These are phyloP conservation scores for Ammospiza maritima DNA, from an alignment of 2,797 vertebrate species.

Conservation along the genomic window DNA sequence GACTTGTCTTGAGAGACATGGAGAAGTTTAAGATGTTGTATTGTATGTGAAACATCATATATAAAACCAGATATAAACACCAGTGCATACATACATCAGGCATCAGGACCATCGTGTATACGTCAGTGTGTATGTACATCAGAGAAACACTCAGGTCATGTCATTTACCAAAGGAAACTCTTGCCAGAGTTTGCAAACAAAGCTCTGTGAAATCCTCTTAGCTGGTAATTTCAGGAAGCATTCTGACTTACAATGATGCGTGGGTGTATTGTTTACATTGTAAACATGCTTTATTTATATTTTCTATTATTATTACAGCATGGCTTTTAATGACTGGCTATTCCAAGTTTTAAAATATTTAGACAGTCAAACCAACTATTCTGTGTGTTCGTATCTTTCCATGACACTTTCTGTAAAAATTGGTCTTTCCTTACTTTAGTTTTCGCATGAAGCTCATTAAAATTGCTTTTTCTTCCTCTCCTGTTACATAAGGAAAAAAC, in stretches of 20 bases:
- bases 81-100: neutral
- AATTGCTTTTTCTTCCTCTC: neutral
- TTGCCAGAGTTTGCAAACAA: neutral
- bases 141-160: neutral
- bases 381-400: neutral
- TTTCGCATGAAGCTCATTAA: neutral
- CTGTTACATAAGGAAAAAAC: neutral
- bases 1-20: neutral
- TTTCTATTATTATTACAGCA: conserved; percentile 25
- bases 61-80: neutral
- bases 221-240: neutral
- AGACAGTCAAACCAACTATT: neutral
- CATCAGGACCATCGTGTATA: neutral
- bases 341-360: conserved; percentile 27
- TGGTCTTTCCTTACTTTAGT: neutral
- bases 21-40: neutral
- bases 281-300: conserved; percentile 40
- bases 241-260: neutral
- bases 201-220: neutral
- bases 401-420: neutral
- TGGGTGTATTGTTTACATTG: conserved; percentile 6
- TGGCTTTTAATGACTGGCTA: neutral
- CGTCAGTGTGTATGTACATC: neutral
- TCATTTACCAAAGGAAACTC: neutral
- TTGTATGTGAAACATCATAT: neutral